Base-by-base conservation (phyloP, 2,113 vertebrate species). In the Neopipo cinnamomea region DNA sequence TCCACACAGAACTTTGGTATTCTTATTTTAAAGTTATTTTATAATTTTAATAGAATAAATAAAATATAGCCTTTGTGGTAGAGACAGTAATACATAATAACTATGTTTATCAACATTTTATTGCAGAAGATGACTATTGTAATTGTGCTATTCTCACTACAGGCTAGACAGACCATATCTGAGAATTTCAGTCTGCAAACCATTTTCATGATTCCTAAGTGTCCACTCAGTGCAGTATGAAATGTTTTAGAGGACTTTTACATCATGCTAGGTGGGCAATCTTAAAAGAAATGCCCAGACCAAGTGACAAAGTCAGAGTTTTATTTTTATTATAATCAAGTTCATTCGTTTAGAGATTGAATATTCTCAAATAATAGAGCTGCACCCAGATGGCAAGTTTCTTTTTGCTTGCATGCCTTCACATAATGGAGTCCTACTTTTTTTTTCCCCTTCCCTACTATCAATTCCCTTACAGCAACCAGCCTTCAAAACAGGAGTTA, bases 1-100 rank as follows among this genome's bases (percentile, higher is more conserved):
- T 97, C 44, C 89, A 96, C 94, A 94, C 68, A 88, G 74, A 80
- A 74, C 17, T 41, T 44, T 19, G 53, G 46, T 87, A 89, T 95
- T 95, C 93, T 95, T 97, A 84, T 97, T 98, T 95, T 95, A 92
- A 97, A 93, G 67, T 96, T 97, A 95, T 91, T 96, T 96, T 95
- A 88, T 77, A 93, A 66, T 96, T 96, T 98, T 97, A 90, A 94
- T 41, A 94, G 91, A 97, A 92, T 93, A 94, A 95, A 96, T 97
- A 92, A 96, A 83, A 77, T 76, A 75, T 5, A 91, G 58, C 53
- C 84, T 86, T 89, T 95, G 78, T 80, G 95, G 72, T 87, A 92
- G 83, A 96, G 49, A 89, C 87, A 61, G 44, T 31, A 21, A 63
- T 89, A 96, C 88, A 74, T 86, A 90, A 93, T 95, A 96, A 96